Evolutionary conservation across 2,113 vertebrate species (phyloP).

Genomic region (Microcebus jonahi): DNA sequence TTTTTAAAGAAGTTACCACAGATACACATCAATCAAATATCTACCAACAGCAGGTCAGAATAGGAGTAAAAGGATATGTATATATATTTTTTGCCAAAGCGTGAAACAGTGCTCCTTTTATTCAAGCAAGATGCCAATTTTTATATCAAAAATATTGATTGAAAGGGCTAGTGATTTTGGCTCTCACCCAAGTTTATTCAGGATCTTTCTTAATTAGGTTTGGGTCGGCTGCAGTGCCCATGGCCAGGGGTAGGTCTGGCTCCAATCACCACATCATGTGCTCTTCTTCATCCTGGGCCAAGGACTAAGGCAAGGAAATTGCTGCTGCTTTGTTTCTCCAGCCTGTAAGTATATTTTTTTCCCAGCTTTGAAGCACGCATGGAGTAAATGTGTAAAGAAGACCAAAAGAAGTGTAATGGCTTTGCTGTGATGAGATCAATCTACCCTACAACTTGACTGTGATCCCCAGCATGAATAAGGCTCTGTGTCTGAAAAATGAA

Average conservation of each 20-base stretch:
- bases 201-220: constrained; percentile 78
- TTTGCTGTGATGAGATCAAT: constrained; percentile 46
- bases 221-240: constrained; percentile 54
- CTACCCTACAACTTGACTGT: background rate
- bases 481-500: constrained; percentile 52
- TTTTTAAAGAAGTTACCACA: constrained; percentile 78
- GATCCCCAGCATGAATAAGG: constrained; percentile 40
- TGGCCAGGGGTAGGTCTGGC: constrained; percentile 69
- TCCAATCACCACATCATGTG: constrained; percentile 64
- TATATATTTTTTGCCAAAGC: constrained; percentile 22
- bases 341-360: constrained; percentile 46
- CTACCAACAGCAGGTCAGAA: constrained; percentile 71
- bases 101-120: constrained; percentile 79
- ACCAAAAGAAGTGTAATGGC: constrained; percentile 32
- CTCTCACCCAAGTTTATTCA: constrained; percentile 71
- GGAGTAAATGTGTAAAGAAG: constrained; percentile 67
- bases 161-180: constrained; percentile 72
- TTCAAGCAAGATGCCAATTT: constrained; percentile 76
- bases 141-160: constrained; percentile 79
- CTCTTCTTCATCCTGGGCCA: constrained; percentile 69
- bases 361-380: constrained; percentile 63
- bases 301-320: constrained; percentile 70
- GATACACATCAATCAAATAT: constrained; percentile 69
- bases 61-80: constrained; percentile 26
- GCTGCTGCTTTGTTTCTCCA: constrained; percentile 72